Conservation (phyloP, 2,888 invertebrate genomes). For the Minunthozetes semirufus region DNA sequence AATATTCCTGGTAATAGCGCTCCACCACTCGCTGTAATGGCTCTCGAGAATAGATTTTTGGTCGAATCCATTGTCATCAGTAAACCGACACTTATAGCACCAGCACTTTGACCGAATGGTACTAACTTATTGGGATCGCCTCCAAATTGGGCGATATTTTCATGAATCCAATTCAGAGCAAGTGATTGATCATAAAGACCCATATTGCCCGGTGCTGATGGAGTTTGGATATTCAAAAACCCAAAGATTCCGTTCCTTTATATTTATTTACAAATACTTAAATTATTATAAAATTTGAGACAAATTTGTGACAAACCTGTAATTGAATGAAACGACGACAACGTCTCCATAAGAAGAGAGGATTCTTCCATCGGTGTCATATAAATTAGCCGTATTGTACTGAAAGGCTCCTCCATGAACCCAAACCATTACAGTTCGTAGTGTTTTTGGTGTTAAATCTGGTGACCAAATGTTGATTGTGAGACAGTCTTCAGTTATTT, state of each 20-base stretch:
- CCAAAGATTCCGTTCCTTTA: background rate
- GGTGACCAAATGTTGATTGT: conserved; percentile 5
- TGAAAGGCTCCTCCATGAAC: background rate
- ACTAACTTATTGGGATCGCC: background rate
- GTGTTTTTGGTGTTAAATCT: background rate
- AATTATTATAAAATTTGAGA: too few species aligned
- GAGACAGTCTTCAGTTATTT: background rate
- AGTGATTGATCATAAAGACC: background rate
- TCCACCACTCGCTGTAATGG: conserved; percentile 8
- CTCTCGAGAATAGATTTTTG: conserved; percentile 9
- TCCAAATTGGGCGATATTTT: background rate
- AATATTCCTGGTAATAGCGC: conserved; percentile 15
- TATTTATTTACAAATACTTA: background rate
- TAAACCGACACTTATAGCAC: background rate
- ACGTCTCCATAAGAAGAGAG: background rate
- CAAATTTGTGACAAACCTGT: background rate
- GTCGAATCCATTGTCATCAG: background rate
- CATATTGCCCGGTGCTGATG: background rate
- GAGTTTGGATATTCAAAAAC: background rate
- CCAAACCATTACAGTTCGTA: background rate
- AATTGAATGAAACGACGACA: background rate
- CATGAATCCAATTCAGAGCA: background rate
- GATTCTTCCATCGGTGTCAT: background rate
- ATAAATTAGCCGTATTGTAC: background rate
- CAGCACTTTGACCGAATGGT: background rate